A percentile compares a stretch with the other conserved stretches of the same genome.
Conservation (phyloP, 2,888 invertebrate species). For the Prosopocoilus inquinatus region DNA sequence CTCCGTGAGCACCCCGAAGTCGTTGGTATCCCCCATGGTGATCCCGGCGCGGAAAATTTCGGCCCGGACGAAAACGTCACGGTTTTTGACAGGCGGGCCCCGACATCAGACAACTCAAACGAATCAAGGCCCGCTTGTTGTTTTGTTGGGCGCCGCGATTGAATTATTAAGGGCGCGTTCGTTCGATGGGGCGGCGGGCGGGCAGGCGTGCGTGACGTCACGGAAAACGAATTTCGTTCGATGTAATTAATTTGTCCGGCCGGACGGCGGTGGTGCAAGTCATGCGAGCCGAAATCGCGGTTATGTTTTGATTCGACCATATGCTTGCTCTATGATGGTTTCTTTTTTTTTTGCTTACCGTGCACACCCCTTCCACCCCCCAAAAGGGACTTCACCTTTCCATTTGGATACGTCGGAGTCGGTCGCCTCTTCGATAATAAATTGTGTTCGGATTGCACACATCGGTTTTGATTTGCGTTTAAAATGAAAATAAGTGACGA, state of each 20-base stretch:
- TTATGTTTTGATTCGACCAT: not conserved
- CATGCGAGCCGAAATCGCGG: not conserved
- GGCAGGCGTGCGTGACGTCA: not conserved
- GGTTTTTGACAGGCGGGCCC: not conserved
- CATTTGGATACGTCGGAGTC: not conserved
- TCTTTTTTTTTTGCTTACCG: not conserved
- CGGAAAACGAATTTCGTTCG: not conserved
- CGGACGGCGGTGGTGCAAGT: not conserved
- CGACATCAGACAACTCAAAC: not conserved
- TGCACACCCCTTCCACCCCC: not conserved
- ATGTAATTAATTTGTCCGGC: not conserved
- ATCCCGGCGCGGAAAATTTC: not conserved
- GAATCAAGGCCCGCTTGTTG: not conserved
- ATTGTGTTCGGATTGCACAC: too few relatives aligned
- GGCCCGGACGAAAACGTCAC: not conserved
- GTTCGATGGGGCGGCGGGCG: too few relatives aligned
- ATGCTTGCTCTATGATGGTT: not conserved
- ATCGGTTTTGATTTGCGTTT: too few relatives aligned
- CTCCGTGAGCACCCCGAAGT: conserved; percentile 12
- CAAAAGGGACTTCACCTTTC: not conserved
- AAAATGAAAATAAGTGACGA: too few relatives aligned
- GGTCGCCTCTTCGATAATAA: too few relatives aligned
- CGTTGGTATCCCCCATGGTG: conserved; percentile 4
- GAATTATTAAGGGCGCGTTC: too few relatives aligned
- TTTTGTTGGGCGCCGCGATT: not conserved